These are phyloP conservation scores for Lamprotornis superbus DNA, from an alignment of 2,113 vertebrate genomes.

Conservation along the genomic window DNA sequence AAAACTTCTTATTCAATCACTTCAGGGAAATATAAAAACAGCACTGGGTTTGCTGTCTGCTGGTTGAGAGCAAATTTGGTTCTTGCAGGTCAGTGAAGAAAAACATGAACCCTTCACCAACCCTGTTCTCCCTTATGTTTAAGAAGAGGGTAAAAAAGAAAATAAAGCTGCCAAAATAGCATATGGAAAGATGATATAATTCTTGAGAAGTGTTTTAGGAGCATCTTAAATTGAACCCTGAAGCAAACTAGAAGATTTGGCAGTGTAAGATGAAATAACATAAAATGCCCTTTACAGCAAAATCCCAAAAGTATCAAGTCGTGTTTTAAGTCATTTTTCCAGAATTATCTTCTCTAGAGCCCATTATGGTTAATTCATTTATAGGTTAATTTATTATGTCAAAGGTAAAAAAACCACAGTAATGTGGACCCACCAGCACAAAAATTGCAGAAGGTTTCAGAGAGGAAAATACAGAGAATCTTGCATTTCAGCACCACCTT, in stretches of 20 bases:
- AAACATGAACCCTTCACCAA: neutral
- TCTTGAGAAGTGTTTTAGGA: neutral
- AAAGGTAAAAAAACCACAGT: neutral
- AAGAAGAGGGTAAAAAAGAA: neutral
- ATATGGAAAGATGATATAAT: neutral
- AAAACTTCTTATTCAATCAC: neutral
- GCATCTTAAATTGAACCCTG: conserved; percentile 1
- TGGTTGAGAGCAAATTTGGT: neutral
- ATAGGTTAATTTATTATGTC: neutral
- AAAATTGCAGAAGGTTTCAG: neutral
- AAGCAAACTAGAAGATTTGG: conserved; percentile 1
- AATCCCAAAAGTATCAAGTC: neutral
- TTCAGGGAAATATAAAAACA: neutral
- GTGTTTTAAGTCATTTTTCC: neutral
- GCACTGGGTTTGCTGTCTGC: neutral
- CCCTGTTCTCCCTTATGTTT: neutral
- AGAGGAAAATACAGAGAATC: neutral
- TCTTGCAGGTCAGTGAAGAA: neutral
- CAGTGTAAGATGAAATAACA: neutral
- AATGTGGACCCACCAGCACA: neutral
- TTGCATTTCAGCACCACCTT: neutral
- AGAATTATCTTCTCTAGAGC: neutral
- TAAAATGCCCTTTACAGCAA: neutral
- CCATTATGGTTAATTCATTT: neutral
- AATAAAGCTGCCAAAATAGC: neutral